Percentiles rank a stretch among this genome's conserved stretches.
Conservation (phyloP, 2,113 vertebrate species). For the Synodontis membranacea region DNA sequence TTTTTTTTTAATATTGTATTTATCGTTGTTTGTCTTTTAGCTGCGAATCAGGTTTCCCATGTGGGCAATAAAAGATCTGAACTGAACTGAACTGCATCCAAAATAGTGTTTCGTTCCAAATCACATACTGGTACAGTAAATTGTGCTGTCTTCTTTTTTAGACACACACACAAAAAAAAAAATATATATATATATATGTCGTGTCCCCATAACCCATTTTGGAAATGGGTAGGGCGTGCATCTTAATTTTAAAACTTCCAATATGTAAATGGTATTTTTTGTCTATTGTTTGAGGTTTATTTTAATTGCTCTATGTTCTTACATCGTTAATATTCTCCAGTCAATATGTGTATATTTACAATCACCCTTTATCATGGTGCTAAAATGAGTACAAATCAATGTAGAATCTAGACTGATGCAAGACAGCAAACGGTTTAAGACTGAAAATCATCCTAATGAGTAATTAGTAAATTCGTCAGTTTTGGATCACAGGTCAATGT, state of each 20-base stretch:
- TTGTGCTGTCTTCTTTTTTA: no score
- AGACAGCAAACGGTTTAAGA: background rate
- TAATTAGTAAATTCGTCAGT: background rate
- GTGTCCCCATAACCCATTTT: slow-evolving; percentile 9
- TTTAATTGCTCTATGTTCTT: background rate
- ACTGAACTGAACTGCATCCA: background rate
- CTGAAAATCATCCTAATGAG: background rate
- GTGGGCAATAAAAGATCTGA: background rate
- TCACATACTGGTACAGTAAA: no score
- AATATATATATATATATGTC: background rate
- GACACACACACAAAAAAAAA: no score
- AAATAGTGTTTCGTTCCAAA: background rate
- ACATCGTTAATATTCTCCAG: background rate
- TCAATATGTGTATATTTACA: background rate
- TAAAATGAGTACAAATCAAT: background rate
- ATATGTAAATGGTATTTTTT: background rate
- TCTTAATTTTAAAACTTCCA: background rate
- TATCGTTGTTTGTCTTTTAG: background rate
- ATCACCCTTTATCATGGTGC: background rate
- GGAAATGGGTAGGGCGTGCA: background rate
- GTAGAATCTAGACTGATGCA: background rate
- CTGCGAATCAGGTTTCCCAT: background rate
- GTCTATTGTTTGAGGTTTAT: background rate
- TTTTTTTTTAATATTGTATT: background rate
- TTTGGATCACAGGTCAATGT: background rate